phyloP scores from a whole-genome alignment of 2,113 vertebrate species.

The Pipra filicauda region DNA sequence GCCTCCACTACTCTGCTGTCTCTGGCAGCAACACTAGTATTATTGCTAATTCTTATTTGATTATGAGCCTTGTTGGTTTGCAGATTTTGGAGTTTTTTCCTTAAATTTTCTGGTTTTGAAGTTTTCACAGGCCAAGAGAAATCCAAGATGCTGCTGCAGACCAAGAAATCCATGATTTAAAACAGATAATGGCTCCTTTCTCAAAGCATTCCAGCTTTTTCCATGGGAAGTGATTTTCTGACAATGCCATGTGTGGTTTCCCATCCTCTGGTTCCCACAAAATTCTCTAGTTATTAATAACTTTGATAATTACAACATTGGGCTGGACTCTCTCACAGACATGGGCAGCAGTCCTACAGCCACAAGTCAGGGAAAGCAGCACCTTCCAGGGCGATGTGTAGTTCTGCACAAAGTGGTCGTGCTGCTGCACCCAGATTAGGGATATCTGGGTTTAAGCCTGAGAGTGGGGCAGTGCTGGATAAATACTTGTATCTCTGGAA shows the following conservation, averaged over 20 bases:
- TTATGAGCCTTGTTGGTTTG: background rate
- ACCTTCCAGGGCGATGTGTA: background rate
- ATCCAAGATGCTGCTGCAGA: background rate
- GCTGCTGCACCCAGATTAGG: background rate
- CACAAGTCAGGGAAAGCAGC: background rate
- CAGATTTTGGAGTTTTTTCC: rapidly evolving
- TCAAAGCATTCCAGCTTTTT: background rate
- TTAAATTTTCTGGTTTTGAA: background rate
- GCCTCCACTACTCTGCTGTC: background rate
- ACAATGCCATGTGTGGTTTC: background rate
- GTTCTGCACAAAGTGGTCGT: background rate
- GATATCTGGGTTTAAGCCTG: background rate
- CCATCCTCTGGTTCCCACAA: background rate
- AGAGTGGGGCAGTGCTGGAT: background rate
- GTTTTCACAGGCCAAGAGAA: background rate
- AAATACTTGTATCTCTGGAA: background rate
- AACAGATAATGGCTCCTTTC: background rate
- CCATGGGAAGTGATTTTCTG: background rate
- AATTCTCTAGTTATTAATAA: background rate
- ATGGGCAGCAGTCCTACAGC: background rate
- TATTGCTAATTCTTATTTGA: background rate
- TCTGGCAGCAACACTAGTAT: background rate
- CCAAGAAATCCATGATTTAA: background rate
- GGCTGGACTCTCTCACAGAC: background rate
- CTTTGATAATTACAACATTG: background rate